Evolutionary conservation across 2,888 invertebrate genomes (phyloP).

Genomic region (Sarcophaga variegata): DNA sequence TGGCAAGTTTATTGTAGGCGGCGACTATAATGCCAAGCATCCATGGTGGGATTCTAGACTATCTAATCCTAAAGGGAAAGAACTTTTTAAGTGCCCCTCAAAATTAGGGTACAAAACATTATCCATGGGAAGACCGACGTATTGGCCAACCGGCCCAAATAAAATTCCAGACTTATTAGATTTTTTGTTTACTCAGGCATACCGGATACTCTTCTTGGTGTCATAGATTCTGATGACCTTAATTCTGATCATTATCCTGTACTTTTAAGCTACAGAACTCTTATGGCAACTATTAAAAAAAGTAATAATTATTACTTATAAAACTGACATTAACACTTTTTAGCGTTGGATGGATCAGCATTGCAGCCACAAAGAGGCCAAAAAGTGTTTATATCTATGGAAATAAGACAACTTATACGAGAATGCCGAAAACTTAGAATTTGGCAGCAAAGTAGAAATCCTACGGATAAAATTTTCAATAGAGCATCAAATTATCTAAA

Average conservation of each 20-base stretch:
- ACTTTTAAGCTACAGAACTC: conserved; percentile 29
- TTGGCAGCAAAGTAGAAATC: no score
- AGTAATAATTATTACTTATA: not conserved
- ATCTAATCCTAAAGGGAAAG: conserved; percentile 42
- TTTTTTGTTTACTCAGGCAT: conserved; percentile 48
- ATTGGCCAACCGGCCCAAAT: conserved; percentile 50
- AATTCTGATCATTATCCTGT: conserved; percentile 52
- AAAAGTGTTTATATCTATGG: no score
- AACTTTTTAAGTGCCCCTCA: conserved; percentile 41
- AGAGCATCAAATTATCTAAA: no score
- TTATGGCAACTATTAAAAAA: not conserved
- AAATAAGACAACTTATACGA: no score
- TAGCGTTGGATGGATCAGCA: conserved; percentile 7
- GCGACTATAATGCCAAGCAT: no score
- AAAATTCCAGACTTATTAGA: conserved; percentile 58
- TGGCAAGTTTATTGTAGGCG: conserved; percentile 10
- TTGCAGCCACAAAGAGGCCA: no score
- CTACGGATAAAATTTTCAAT: no score
- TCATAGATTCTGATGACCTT: conserved; percentile 40
- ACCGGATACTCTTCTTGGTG: conserved; percentile 11
- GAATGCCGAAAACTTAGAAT: no score
- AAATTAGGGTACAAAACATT: conserved; percentile 15
- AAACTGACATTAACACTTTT: not conserved
- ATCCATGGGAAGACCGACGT: conserved; percentile 59
- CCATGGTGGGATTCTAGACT: not conserved